Evolutionary conservation across 2,113 vertebrate genomes (phyloP).

Genomic region (Taurulus bubalis): DNA sequence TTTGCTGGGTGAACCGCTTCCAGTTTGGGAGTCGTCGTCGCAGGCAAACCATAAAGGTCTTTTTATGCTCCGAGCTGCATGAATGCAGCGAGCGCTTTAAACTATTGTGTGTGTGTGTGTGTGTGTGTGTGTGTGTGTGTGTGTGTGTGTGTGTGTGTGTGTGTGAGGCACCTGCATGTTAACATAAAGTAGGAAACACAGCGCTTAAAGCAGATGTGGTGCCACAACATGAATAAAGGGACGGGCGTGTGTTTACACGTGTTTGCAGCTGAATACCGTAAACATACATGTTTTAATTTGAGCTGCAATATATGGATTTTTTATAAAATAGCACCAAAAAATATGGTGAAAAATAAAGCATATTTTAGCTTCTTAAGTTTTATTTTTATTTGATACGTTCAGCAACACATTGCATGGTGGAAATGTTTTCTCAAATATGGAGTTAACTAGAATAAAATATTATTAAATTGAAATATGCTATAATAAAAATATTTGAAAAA

Average conservation of each 20-base stretch:
- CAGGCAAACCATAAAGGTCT: conserved; percentile 92
- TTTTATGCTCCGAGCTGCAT: conserved; percentile 85
- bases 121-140: conserved; percentile 42
- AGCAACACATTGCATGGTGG: background rate
- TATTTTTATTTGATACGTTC: background rate
- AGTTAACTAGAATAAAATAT: background rate
- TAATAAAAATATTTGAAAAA: background rate
- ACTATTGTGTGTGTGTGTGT: conserved; percentile 71
- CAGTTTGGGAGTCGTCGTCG: conserved; percentile 89
- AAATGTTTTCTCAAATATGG: background rate
- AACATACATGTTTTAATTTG: conserved; percentile 21
- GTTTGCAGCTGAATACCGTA: conserved; percentile 50
- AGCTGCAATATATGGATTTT: background rate
- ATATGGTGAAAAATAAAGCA: background rate
- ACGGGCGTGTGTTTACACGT: conserved; percentile 56
- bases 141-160: conserved; percentile 22
- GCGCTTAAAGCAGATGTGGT: conserved; percentile 54
- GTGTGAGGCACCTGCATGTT: conserved; percentile 75
- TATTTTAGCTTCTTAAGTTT: background rate
- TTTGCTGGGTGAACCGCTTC: conserved; percentile 95
- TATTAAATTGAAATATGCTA: too few species aligned
- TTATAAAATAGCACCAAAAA: background rate
- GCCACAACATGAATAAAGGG: conserved; percentile 6
- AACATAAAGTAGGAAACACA: conserved; percentile 13
- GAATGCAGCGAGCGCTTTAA: conserved; percentile 76